phyloP scores from a whole-genome alignment of 2,797 vertebrate genomes.

The Eupleurogrammus muticus region DNA sequence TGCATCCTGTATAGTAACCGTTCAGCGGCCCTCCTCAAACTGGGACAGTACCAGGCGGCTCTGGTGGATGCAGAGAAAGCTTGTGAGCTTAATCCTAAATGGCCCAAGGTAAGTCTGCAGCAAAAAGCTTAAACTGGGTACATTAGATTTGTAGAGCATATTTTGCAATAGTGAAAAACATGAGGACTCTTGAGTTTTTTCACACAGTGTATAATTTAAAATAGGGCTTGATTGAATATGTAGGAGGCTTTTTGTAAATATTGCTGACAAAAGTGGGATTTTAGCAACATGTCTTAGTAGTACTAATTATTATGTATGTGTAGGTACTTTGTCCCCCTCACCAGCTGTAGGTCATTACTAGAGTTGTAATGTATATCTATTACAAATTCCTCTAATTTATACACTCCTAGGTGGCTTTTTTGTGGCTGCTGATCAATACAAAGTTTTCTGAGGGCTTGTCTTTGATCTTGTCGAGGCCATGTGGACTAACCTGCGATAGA shows the following conservation, averaged over 20 bases:
- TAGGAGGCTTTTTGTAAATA: not conserved
- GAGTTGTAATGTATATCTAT: not conserved
- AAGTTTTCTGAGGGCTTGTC: conserved; percentile 74
- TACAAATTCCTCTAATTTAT: conserved; percentile 46
- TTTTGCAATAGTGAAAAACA: not conserved
- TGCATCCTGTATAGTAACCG: conserved; percentile 98
- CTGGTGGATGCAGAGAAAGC: conserved; percentile 94
- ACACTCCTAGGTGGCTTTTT: conserved; percentile 24
- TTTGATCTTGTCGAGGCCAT: conserved; percentile 68
- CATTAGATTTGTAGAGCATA: not conserved
- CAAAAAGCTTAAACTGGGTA: not conserved
- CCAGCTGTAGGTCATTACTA: conserved; percentile 13
- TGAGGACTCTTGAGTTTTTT: not conserved
- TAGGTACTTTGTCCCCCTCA: not conserved
- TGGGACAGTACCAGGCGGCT: conserved; percentile 91
- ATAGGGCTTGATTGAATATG: not conserved
- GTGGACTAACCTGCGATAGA: conserved; percentile 74
- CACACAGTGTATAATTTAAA: not conserved
- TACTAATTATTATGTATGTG: not conserved
- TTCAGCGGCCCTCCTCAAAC: conserved; percentile 92
- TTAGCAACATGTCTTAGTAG: conserved; percentile 1
- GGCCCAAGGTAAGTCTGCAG: conserved; percentile 92
- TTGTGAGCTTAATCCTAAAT: conserved; percentile 93
- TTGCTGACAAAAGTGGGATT: not conserved
- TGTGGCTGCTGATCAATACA: conserved; percentile 63